Conservation (phyloP, 2,888 invertebrate species). For the Micoletzkya japonica region DNA sequence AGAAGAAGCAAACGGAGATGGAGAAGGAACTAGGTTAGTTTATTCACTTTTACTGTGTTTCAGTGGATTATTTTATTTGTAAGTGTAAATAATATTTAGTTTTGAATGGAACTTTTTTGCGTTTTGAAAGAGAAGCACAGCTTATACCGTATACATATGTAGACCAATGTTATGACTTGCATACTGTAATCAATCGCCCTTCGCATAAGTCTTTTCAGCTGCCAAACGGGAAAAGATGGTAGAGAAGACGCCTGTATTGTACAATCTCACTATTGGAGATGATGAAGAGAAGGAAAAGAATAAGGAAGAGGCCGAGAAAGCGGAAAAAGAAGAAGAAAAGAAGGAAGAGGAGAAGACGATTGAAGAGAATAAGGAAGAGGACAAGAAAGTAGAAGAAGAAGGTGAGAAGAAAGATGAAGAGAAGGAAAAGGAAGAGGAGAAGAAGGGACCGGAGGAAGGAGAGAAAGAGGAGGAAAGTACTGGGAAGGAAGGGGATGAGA, state of each 20-base stretch:
- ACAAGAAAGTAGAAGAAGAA: not conserved
- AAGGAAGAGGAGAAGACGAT: not conserved
- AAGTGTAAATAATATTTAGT: too few species aligned
- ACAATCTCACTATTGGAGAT: slow-evolving; percentile 37
- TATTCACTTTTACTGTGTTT: not conserved
- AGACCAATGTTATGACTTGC: too few species aligned
- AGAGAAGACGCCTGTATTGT: slow-evolving; percentile 46
- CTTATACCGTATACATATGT: too few species aligned
- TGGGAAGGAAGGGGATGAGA: not conserved
- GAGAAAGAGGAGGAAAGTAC: not conserved
- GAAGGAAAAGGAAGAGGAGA: not conserved
- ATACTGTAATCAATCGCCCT: too few species aligned
- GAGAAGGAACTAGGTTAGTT: slow-evolving; percentile 35
- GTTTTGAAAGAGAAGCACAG: not conserved
- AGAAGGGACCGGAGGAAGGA: slow-evolving; percentile 12
- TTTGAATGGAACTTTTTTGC: too few species aligned
- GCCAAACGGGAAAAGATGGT: slow-evolving; percentile 33
- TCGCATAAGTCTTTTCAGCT: slow-evolving; percentile 29
- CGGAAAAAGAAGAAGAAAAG: not conserved
- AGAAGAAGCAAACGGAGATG: slow-evolving; percentile 41
- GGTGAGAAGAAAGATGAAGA: not conserved
- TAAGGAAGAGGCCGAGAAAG: not conserved
- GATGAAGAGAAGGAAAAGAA: slow-evolving; percentile 29
- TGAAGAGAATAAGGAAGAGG: not conserved
- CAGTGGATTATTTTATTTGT: too few species aligned